Evolutionary conservation across 2,113 vertebrate genomes (phyloP).

Genomic region (Thunnus thynnus): DNA sequence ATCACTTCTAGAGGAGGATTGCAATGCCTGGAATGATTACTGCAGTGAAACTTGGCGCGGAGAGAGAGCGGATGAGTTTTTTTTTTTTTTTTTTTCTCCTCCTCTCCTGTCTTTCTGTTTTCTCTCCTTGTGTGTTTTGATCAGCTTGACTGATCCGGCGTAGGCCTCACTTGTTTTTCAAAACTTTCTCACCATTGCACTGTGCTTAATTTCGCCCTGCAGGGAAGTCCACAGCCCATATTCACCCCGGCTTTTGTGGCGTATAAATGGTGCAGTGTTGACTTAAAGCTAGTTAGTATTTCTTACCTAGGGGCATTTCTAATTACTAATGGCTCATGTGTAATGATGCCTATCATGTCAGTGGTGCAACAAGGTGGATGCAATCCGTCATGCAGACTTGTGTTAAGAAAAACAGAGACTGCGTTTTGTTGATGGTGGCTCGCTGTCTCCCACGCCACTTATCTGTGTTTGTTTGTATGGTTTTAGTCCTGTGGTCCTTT

Average conservation of each 20-base stretch:
- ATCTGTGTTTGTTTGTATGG: slow-evolving; percentile 55
- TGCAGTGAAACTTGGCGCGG: slow-evolving; percentile 72
- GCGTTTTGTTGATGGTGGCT: neutral
- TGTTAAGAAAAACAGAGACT: slow-evolving; percentile 37
- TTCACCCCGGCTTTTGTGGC: slow-evolving; percentile 1
- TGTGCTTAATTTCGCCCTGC: neutral
- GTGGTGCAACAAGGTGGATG: slow-evolving; percentile 68
- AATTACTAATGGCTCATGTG: slow-evolving; percentile 71
- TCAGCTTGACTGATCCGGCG: slow-evolving; percentile 31
- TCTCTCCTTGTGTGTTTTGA: slow-evolving; percentile 44
- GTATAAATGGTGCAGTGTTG: slow-evolving; percentile 47
- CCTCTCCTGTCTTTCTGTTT: slow-evolving; percentile 14
- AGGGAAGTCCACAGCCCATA: neutral
- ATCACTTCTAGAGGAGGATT: slow-evolving; percentile 76
- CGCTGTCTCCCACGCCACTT: slow-evolving; percentile 51
- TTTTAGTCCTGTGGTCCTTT: slow-evolving; percentile 45
- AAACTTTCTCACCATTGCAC: slow-evolving; percentile 14
- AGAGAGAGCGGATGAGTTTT: slow-evolving; percentile 26
- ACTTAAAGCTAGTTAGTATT: slow-evolving; percentile 67
- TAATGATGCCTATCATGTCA: slow-evolving; percentile 74
- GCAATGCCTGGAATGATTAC: slow-evolving; percentile 79
- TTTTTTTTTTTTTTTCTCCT: neutral
- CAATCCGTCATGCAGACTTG: slow-evolving; percentile 52
- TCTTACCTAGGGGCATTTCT: slow-evolving; percentile 69
- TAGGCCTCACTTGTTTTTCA: slow-evolving; percentile 21